Conservation (phyloP, 2,797 vertebrate species). For the Eidolon dupreanum region DNA sequence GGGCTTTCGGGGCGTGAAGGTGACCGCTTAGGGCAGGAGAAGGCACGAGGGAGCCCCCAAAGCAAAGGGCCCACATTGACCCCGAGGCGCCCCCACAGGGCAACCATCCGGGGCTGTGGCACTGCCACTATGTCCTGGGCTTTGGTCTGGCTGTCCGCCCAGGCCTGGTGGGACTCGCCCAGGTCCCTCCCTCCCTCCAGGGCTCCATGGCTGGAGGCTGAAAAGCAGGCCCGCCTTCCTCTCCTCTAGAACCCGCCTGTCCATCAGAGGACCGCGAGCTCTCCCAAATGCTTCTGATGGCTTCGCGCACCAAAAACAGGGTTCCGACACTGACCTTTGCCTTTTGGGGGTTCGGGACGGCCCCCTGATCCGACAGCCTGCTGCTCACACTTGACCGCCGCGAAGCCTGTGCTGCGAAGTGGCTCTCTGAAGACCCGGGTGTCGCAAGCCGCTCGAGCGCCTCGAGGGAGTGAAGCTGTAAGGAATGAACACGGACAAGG, state of each 20-base stretch:
- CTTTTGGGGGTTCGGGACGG: neutral
- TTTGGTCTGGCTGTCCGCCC: neutral
- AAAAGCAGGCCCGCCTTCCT: neutral
- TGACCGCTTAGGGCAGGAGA: neutral
- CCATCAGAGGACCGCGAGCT: neutral
- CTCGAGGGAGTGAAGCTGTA: accelerated
- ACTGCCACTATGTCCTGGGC: neutral
- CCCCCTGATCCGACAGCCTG: neutral
- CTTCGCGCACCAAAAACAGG: accelerated
- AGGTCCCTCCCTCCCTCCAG: neutral
- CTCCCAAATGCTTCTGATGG: neutral
- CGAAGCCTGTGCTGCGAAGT: neutral
- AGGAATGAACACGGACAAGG: neutral
- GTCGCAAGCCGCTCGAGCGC: neutral
- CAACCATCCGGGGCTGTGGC: neutral
- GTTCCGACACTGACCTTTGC: accelerated
- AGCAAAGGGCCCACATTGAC: neutral
- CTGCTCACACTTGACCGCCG: neutral
- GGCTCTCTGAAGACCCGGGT: neutral
- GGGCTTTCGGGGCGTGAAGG: neutral
- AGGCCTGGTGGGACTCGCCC: accelerated
- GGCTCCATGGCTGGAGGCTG: neutral
- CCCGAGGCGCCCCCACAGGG: neutral
- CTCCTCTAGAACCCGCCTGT: neutral
- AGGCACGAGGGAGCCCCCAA: neutral